phyloP scores from a whole-genome alignment of 2,888 invertebrate species.

The Adela reaumurella region DNA sequence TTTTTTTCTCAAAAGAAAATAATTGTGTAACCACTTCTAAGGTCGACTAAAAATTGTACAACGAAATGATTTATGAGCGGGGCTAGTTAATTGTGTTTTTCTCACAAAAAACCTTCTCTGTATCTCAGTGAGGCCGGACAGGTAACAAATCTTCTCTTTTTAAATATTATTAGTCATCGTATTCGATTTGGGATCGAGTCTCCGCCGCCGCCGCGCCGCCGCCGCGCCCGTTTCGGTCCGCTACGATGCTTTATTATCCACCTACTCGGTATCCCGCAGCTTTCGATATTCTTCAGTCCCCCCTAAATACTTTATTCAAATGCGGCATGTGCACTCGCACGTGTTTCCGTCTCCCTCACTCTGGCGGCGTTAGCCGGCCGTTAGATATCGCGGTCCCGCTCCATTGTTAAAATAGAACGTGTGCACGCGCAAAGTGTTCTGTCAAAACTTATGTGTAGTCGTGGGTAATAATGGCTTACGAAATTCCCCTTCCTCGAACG shows the following conservation, averaged over 20 bases:
- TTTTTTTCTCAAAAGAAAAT: slow-evolving; percentile 30
- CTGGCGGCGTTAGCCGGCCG: slow-evolving; percentile 26
- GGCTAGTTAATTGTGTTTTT: slow-evolving; percentile 54
- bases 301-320: slow-evolving; percentile 52
- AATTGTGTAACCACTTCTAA: slow-evolving; percentile 42
- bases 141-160: slow-evolving; percentile 55
- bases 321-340: slow-evolving; percentile 36
- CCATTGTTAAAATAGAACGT: slow-evolving; percentile 52
- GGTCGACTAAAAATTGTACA: slow-evolving; percentile 29
- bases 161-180: slow-evolving; percentile 57
- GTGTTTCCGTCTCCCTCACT: slow-evolving; percentile 37
- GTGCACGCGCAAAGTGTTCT: slow-evolving; percentile 55
- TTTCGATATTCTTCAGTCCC: slow-evolving; percentile 45
- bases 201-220: slow-evolving; percentile 13
- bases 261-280: slow-evolving; percentile 54
- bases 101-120: slow-evolving; percentile 43
- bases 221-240: slow-evolving; percentile 6
- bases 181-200: slow-evolving; percentile 52
- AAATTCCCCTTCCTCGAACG: slow-evolving; percentile 51
- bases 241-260: slow-evolving; percentile 56
- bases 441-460: slow-evolving; percentile 55
- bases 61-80: slow-evolving; percentile 41
- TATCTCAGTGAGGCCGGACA: slow-evolving; percentile 49
- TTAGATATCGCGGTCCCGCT: slow-evolving; percentile 37
- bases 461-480: slow-evolving; percentile 49